Base-by-base conservation (phyloP, 1,140 invertebrate genomes). In the Saccostrea cuccullata region DNA sequence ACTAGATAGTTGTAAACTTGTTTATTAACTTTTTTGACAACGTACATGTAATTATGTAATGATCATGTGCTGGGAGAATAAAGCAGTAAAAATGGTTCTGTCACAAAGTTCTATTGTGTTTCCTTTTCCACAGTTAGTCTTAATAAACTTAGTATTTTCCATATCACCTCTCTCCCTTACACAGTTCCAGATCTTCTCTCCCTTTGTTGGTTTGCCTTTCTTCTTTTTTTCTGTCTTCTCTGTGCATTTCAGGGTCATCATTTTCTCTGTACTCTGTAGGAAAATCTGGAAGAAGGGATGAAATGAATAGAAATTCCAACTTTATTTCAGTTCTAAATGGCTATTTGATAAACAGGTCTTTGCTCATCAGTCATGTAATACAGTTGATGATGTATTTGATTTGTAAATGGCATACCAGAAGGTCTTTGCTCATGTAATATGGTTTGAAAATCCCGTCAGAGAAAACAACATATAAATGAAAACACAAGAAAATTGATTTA, bases 401-500 rank as follows among this genome's bases (percentile, higher is more conserved):
- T 47, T 47, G 30, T 36, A 2, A 36, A 26, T 73, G 36, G 89
- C 92, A 92, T 92, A 96, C 96, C 97, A 97, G 97, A 4, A 98
- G 94, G 82, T 96, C 96, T 91, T 96, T 96, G 90, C 96, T 97
- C 97, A 98, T 98, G 92, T 95, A 97, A 92, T 97, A 98, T 1
- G 97, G 97, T 89, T 95, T 96, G 8, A 93, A 95, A 0, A 90
- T 95, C 1, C 97, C 97, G 95, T 98, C 97, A 93, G 90, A 95
- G n/a, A n/a, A n/a, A n/a, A n/a, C n/a, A n/a, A n/a, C n/a, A n/a
- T n/a, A n/a, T n/a, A n/a, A n/a, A n/a, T n/a, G n/a, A n/a, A n/a
- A 98, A 93, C 98, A 99, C 47, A 99, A 95, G 94, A 99, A 98
- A 13, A 99, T 95, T 0, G 98, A 98, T n/a, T n/a, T n/a, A n/a